phyloP scores from a whole-genome alignment of 2,113 vertebrate genomes.

The Onychorhynchus coronatus region DNA sequence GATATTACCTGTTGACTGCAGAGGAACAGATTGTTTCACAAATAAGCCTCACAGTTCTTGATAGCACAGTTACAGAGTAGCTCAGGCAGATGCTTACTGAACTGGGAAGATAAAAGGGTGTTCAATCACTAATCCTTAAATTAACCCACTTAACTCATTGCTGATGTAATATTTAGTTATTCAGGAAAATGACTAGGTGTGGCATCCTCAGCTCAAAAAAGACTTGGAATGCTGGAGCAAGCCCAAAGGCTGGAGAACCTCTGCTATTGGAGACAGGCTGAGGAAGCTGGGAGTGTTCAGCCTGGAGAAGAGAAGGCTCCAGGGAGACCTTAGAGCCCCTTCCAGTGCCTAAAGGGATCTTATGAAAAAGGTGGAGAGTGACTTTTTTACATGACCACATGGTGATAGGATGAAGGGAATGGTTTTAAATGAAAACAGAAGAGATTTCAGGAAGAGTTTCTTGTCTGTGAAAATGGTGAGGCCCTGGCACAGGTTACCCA shows the following conservation, averaged over 20 bases:
- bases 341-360: not conserved
- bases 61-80: no score
- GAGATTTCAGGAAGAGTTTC: not conserved
- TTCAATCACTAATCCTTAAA: not conserved
- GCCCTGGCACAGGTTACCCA: accelerated
- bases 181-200: not conserved
- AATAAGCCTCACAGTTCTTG: not conserved
- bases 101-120: not conserved
- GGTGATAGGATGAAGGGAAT: not conserved
- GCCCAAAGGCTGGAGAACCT: not conserved
- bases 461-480: accelerated
- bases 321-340: not conserved
- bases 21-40: not conserved
- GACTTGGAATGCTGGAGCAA: accelerated
- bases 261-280: not conserved
- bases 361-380: not conserved
- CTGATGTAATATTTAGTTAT: not conserved
- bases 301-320: not conserved
- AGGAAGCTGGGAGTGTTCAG: not conserved
- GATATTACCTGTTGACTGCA: not conserved
- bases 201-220: not conserved
- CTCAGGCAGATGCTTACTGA: not conserved
- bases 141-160: not conserved
- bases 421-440: not conserved
- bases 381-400: not conserved